Conservation (phyloP, 2,113 vertebrate species). For the Pipa parva region DNA sequence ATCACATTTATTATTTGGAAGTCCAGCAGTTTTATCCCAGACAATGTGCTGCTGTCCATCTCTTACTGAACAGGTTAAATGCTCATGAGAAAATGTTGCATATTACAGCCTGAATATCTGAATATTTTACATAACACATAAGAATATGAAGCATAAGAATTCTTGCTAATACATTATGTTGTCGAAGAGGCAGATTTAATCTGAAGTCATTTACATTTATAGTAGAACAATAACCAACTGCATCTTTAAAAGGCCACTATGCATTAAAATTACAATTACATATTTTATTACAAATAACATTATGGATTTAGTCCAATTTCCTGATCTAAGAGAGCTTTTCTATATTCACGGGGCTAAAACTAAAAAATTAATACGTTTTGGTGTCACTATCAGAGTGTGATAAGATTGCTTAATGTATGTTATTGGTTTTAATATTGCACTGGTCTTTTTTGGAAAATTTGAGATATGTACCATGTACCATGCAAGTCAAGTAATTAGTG, state of each 20-base stretch:
- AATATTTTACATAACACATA: background rate
- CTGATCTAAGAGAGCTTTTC: no score
- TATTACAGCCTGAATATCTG: background rate
- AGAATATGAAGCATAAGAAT: background rate
- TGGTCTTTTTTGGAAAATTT: no score
- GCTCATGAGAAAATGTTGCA: background rate
- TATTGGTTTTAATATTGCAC: no score
- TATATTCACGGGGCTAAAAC: no score
- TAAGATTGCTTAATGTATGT: no score
- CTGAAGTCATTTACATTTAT: constrained; percentile 34
- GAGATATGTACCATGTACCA: no score
- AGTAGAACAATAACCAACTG: constrained; percentile 24
- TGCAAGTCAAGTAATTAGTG: no score
- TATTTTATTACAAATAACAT: constrained; percentile 10
- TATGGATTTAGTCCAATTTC: no score
- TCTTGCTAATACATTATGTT: constrained; percentile 15
- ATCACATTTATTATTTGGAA: no score
- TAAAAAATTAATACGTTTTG: no score
- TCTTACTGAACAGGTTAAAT: background rate
- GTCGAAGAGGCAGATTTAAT: constrained; percentile 24
- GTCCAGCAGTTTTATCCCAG: no score
- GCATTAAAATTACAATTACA: constrained; percentile 2
- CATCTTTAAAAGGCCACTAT: constrained; percentile 28
- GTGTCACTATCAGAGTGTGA: no score
- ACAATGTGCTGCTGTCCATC: background rate